Base-by-base conservation (phyloP, 2,113 vertebrate species). In the Urocynchramus pylzowi region DNA sequence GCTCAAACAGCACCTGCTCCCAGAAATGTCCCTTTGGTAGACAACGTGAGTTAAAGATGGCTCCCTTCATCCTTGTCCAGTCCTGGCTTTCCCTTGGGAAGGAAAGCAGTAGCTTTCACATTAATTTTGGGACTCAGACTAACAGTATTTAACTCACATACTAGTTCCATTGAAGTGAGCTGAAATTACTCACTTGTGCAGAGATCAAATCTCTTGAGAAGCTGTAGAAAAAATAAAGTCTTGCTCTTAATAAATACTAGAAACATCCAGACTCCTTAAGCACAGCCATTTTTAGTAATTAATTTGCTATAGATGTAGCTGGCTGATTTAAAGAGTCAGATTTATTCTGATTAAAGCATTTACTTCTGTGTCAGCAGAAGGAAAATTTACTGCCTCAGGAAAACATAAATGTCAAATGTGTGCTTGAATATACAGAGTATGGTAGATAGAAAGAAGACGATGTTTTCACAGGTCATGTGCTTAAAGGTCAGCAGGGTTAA, bases 321-420 rank as follows among this genome's bases (percentile, higher is more conserved):
- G 60, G 69, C 67, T 92, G 82, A 94, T 96, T 94, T 87, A 92
- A 96, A 73, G 86, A 90, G 88, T 87, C 87, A 95, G 91, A 91
- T 94, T 96, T 94, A 87, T 92, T 93, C 96, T 96, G 89, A 96
- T 92, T 93, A 88, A 94, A 94, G 41, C 84, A 59, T 91, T 94
- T 91, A 91, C 42, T 79, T 89, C 69, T 50, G 0, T 88, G 90
- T 94, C 91, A 94, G 79, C 89, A 93, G 70, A 85, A 91, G 56
- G 81, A 94, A 92, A 94, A 96, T 94, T 89, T 97, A 94, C 44
- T 84, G 81, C 84, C 63, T 24, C 89, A 91, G 93, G 92, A 89
- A 94, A 95, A 95, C 75, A 94, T 96, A 95, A 96, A 96, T 89
- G 92, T 93, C 92, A 96, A 97, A 93, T 6, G 81, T 88, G 69